A percentile compares a stretch with the other conserved stretches of the same genome.
These are phyloP conservation scores for Rhopalosiphum nymphaeae DNA, from an alignment of 2,888 invertebrate species.

Conservation along the genomic window DNA sequence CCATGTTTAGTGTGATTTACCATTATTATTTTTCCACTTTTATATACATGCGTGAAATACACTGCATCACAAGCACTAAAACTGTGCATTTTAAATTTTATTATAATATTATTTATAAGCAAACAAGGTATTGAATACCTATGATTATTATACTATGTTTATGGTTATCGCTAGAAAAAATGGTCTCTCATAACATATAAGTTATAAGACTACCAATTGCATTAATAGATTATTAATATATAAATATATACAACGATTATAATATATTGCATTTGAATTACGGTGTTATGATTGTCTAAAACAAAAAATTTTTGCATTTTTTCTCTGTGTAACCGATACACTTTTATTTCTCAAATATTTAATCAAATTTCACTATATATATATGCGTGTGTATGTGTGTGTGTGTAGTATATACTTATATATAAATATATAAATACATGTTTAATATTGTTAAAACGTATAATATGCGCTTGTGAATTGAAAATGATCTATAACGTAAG, in stretches of 20 bases:
- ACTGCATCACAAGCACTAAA: neutral
- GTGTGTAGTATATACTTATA: neutral
- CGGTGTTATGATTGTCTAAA: neutral
- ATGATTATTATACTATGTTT: neutral
- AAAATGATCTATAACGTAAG: neutral
- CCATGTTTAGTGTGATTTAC: neutral
- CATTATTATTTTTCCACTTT: neutral
- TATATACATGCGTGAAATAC: neutral
- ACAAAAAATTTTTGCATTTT: neutral
- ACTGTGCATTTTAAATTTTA: neutral
- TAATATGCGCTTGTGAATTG: neutral
- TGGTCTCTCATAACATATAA: neutral
- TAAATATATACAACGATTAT: neutral
- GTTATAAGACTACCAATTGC: neutral
- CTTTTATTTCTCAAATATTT: neutral
- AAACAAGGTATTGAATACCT: neutral
- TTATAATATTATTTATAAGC: neutral
- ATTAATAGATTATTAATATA: neutral
- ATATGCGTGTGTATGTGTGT: too few relatives aligned
- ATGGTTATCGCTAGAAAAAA: neutral
- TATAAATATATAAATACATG: neutral
- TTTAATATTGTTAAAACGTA: neutral
- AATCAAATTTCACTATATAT: neutral
- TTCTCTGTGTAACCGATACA: neutral
- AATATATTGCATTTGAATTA: neutral